Evolutionary conservation across 2,797 vertebrate genomes (phyloP), one percentile per base, ranked within the genome.

Genomic region (Valencia hispanica): DNA sequence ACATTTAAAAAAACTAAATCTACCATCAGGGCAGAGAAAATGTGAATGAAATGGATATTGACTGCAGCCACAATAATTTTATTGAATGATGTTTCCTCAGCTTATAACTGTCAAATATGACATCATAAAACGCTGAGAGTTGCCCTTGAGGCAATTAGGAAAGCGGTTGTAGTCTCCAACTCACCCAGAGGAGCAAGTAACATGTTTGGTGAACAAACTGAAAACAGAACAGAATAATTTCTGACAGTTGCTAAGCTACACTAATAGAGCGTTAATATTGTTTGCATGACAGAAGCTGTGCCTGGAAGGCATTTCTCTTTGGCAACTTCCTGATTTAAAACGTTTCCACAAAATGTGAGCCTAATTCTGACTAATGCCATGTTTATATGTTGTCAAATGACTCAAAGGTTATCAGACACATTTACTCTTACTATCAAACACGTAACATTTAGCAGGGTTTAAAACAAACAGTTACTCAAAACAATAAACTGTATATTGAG

Each of bases 301-400:
- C 11, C 63, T 6, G 63, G 7, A 27, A 7, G 65, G 25, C 7
- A 45, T 68, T 68, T 27, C 39, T 68, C 65, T 27, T 27, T 43
- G 39, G 25, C 34, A 72, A 55, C 51, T 72, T 72, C 39, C 70
- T 41, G n/a, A 27, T 72, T 72, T 27, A 55, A 72, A 57, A n/a
- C 41, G 34, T 5, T 55, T 55, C 53, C 36, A 57, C n/a, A 27
- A 43, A 57, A 72, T 6, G 6, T 27, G 12, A 25, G 36, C 36
- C 36, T 66, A 66, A 66, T 66, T 66, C 63, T 66, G 25, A 65
- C 34, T 65, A 15, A 66, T 25, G n/a, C 22, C 36, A 41, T 41
- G 22, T 66, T 66, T 8, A 41, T 14, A 66, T n/a, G 22, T 41
- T 41, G 5, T 41, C 36, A 14, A 25, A n/a, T n/a, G 36, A 66